These are phyloP conservation scores for Kryptopterus vitreolus DNA, from an alignment of 2,797 vertebrate genomes.

Conservation along the genomic window DNA sequence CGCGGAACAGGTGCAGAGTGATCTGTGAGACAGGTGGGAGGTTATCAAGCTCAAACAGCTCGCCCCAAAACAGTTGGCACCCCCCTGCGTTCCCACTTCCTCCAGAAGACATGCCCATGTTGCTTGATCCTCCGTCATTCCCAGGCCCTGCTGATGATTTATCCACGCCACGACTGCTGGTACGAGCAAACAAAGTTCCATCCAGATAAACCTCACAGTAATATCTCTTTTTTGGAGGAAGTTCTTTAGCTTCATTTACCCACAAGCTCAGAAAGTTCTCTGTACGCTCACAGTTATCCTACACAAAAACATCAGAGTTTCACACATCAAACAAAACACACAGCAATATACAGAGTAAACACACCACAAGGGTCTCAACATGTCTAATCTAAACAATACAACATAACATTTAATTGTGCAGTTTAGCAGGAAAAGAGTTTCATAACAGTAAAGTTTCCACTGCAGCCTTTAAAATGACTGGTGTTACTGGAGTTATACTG, in stretches of 20 bases:
- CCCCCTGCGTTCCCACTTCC: slow-evolving; percentile 59
- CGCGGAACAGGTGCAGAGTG: slow-evolving; percentile 79
- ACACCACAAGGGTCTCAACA: neutral
- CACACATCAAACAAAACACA: neutral
- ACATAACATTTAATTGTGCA: neutral
- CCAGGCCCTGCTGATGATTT: slow-evolving; percentile 63
- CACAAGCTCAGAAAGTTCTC: slow-evolving; percentile 86
- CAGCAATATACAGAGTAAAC: neutral
- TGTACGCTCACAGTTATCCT: slow-evolving; percentile 89
- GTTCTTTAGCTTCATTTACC: slow-evolving; percentile 89
- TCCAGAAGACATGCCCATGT: slow-evolving; percentile 48
- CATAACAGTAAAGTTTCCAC: neutral
- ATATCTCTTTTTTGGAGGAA: slow-evolving; percentile 76
- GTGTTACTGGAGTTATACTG: neutral
- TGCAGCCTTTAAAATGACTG: neutral
- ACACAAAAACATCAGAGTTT: neutral
- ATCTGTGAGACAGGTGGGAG: slow-evolving; percentile 80
- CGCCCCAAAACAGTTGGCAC: slow-evolving; percentile 88
- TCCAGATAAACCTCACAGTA: slow-evolving; percentile 86
- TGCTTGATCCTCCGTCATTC: slow-evolving; percentile 58
- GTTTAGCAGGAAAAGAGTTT: neutral
- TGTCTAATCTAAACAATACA: neutral
- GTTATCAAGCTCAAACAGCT: slow-evolving; percentile 88
- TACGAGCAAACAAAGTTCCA: slow-evolving; percentile 82
- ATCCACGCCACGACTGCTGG: slow-evolving; percentile 74